phyloP scores from a whole-genome alignment of 2,113 vertebrate genomes.

The Sinocyclocheilus grahami region DNA sequence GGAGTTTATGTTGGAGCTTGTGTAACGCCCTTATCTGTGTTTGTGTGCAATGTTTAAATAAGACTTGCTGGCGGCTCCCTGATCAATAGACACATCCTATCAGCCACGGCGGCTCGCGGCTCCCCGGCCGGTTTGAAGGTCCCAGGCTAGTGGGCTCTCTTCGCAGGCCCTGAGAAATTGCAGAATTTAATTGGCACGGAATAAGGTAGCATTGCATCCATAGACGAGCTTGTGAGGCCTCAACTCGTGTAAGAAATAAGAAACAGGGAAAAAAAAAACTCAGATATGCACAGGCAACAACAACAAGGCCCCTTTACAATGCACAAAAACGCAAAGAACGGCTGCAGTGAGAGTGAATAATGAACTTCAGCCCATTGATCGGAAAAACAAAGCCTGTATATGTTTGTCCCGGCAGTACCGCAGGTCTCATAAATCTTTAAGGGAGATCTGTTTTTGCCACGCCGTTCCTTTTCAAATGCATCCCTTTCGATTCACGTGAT shows the following conservation, averaged over 20 bases:
- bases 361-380: constrained; percentile 78
- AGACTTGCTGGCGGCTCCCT: constrained; percentile 49
- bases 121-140: constrained; percentile 23
- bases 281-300: constrained; percentile 39
- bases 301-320: constrained; percentile 43
- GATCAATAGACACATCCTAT: constrained; percentile 64
- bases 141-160: background rate
- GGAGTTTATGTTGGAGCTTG: constrained; percentile 53
- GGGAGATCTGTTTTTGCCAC: constrained; percentile 61
- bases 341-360: constrained; percentile 70
- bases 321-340: constrained; percentile 42
- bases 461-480: constrained; percentile 58
- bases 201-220: background rate
- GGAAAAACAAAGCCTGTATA: constrained; percentile 66
- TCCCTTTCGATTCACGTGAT: constrained; percentile 57
- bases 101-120: constrained; percentile 46
- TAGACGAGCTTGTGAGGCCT: constrained; percentile 12
- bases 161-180: background rate
- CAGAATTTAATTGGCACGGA: constrained; percentile 27
- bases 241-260: constrained; percentile 23
- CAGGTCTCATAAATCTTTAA: constrained; percentile 80
- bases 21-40: constrained; percentile 62
- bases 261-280: constrained; percentile 21
- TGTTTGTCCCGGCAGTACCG: constrained; percentile 75
- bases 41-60: constrained; percentile 66